These are phyloP conservation scores for Eremophila alpestris DNA, from an alignment of 2,797 vertebrate species.

Conservation along the genomic window DNA sequence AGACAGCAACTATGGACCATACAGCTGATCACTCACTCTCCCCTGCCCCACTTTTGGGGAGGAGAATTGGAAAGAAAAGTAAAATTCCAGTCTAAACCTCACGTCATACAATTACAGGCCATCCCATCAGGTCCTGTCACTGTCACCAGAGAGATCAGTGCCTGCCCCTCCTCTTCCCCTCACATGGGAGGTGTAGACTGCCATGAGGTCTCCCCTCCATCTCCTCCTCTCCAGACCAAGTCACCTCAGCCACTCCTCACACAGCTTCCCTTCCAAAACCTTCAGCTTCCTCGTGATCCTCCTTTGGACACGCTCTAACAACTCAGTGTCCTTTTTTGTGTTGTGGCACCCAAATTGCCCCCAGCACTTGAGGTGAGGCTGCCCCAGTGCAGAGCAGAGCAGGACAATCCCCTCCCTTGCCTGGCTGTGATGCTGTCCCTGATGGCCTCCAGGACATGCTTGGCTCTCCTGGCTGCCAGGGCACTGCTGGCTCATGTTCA, in stretches of 20 bases:
- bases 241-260: neutral
- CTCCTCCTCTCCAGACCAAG: neutral
- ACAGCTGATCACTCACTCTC: neutral
- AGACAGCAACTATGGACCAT: neutral
- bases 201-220: neutral
- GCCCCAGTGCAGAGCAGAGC: neutral
- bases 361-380: neutral
- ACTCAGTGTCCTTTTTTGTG: neutral
- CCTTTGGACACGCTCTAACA: neutral
- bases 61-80: neutral
- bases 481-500: neutral
- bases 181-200: neutral
- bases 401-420: neutral
- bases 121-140: neutral
- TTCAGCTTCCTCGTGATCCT: neutral
- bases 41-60: no score
- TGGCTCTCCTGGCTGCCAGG: neutral
- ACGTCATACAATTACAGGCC: neutral
- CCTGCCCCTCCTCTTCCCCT: neutral
- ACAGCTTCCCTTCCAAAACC: accelerated
- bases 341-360: neutral
- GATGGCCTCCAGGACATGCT: accelerated
- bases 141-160: neutral
- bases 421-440: accelerated
- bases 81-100: neutral